phyloP scores from a whole-genome alignment of 2,797 vertebrate genomes.

The Pseudomugil gertrudae region DNA sequence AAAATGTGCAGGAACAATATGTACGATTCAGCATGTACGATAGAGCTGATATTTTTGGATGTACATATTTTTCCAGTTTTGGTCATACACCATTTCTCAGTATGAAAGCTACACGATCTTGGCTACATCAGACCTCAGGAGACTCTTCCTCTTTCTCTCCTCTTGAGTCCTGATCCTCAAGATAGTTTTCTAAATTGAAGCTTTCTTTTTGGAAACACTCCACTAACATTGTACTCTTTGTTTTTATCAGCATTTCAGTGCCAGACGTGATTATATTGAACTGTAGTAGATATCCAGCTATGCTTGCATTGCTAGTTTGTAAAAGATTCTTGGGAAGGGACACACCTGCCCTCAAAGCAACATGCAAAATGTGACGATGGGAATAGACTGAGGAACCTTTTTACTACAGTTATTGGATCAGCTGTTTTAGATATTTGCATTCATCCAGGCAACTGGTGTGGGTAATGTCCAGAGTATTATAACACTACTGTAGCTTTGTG shows the following conservation, averaged over 20 bases:
- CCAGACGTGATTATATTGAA: not conserved
- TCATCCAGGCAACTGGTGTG: not conserved
- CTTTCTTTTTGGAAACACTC: conserved; percentile 10
- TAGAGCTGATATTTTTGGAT: too few relatives aligned
- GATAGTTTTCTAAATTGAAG: conserved; percentile 38
- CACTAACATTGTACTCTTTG: not conserved
- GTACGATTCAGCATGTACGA: too few relatives aligned
- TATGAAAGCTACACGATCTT: too few relatives aligned
- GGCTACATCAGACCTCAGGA: not conserved
- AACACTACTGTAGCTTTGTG: not conserved
- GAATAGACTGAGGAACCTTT: too few relatives aligned
- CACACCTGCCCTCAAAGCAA: conserved; percentile 2
- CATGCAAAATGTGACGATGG: not conserved
- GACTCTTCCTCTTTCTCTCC: conserved; percentile 53
- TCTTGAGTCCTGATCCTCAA: conserved; percentile 49
- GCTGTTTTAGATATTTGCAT: not conserved
- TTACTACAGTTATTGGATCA: not conserved
- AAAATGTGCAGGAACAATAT: too few relatives aligned
- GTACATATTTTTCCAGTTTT: too few relatives aligned
- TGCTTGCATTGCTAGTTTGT: not conserved
- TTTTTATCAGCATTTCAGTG: conserved; percentile 21
- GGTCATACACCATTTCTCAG: too few relatives aligned
- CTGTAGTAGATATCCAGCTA: not conserved
- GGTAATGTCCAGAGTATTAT: not conserved
- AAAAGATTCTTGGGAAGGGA: not conserved